These are phyloP conservation scores for Entomyzon cyanotis DNA, from an alignment of 2,113 vertebrate species.

Conservation along the genomic window DNA sequence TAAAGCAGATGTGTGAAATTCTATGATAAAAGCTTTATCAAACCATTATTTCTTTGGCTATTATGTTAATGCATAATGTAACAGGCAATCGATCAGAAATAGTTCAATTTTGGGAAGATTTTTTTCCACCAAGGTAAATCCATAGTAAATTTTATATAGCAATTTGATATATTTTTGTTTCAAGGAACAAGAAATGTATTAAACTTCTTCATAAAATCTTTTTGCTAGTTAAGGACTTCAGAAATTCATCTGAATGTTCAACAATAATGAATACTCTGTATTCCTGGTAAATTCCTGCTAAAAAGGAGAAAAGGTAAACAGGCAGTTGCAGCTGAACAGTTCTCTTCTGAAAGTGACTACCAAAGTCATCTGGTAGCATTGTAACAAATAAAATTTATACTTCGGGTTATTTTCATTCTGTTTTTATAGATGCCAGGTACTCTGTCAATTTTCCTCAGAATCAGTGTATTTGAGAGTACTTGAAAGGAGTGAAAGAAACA, in stretches of 20 bases:
- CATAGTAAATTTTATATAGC: background rate
- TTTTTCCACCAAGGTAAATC: background rate
- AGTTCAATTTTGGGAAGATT: background rate
- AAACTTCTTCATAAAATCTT: background rate
- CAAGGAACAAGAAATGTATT: background rate
- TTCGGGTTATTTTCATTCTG: background rate
- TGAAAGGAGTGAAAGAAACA: background rate
- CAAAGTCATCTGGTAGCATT: background rate
- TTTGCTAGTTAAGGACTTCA: background rate
- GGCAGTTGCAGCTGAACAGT: background rate
- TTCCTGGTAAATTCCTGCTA: background rate
- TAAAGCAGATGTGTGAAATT: background rate
- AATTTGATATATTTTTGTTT: background rate
- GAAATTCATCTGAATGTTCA: background rate
- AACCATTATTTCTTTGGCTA: background rate
- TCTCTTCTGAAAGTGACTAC: background rate
- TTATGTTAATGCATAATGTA: background rate
- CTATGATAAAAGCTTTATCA: background rate
- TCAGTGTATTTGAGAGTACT: background rate
- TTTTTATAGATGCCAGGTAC: background rate
- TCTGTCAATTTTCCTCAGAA: background rate
- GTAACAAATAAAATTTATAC: background rate
- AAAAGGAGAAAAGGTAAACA: background rate
- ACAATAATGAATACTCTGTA: background rate
- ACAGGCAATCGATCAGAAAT: background rate